A percentile compares a stretch with the other conserved stretches of the same genome.
phyloP scores from a whole-genome alignment of 1,140 invertebrate species.

The Physella acuta region DNA sequence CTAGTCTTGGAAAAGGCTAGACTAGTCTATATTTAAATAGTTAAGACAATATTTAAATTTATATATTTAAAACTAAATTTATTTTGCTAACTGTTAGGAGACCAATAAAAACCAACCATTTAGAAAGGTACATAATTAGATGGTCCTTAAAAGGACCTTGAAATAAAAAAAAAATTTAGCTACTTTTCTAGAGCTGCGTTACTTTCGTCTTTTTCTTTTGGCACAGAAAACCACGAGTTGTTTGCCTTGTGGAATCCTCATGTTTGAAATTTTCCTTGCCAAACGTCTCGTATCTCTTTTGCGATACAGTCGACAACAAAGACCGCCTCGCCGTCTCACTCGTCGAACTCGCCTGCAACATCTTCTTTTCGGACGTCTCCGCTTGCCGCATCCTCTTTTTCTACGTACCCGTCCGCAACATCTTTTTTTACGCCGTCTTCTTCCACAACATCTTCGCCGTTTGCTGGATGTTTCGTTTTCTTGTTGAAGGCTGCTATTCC shows the following conservation, averaged over 20 bases:
- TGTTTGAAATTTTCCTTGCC: neutral
- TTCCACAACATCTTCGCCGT: neutral
- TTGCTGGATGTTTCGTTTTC: neutral
- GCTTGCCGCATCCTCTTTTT: neutral
- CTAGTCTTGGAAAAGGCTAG: too few species aligned
- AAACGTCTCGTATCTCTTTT: neutral
- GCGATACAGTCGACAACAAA: too few species aligned
- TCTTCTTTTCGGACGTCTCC: neutral
- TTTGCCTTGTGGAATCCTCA: neutral
- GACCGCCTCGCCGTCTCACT: neutral
- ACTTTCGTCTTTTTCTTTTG: neutral
- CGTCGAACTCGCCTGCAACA: neutral
- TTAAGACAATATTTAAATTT: too few species aligned
- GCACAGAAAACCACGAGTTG: conserved; percentile 18
- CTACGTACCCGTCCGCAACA: neutral
- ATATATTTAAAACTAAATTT: too few species aligned
- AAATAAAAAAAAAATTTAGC: conserved; percentile 3
- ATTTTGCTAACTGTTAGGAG: too few species aligned
- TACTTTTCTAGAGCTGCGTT: too few species aligned
- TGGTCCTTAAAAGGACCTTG: conserved; percentile 18
- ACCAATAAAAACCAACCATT: too few species aligned
- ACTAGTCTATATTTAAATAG: too few species aligned
- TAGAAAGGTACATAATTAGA: too few species aligned
- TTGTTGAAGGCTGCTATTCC: too few species aligned
- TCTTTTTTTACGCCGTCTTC: neutral